Percentiles rank a stretch among this genome's conserved stretches.
Conservation (phyloP, 2,797 vertebrate genomes). For the Ataeniobius toweri region DNA sequence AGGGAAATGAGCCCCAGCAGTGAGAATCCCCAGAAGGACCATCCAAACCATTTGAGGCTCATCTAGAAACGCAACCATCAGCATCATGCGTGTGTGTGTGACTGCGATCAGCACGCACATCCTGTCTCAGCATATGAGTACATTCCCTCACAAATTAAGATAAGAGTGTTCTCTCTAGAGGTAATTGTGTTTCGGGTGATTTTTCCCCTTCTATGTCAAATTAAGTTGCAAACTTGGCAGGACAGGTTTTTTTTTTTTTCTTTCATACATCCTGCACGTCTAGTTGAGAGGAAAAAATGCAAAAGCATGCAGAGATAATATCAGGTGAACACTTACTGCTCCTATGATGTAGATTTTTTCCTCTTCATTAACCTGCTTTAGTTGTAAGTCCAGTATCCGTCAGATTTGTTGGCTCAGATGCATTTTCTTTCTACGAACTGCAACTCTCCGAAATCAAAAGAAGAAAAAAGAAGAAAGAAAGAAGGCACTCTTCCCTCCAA, state of each 20-base stretch:
- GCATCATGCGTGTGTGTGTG: constrained; percentile 58
- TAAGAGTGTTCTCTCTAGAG: constrained; percentile 3
- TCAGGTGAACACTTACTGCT: constrained; percentile 63
- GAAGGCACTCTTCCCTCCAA: constrained; percentile 38
- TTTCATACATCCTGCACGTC: neutral
- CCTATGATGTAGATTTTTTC: constrained; percentile 50
- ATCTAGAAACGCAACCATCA: constrained; percentile 46
- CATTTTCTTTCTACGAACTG: constrained; percentile 52
- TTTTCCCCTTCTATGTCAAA: neutral
- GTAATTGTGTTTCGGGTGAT: neutral
- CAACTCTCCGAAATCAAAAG: constrained; percentile 46
- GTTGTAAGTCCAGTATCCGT: constrained; percentile 67
- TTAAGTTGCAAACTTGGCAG: constrained; percentile 18
- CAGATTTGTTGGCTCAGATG: constrained; percentile 2
- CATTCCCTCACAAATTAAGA: constrained; percentile 9
- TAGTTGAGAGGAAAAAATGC: neutral
- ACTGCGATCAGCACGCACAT: constrained; percentile 26
- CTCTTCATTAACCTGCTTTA: constrained; percentile 72
- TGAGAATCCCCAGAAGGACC: constrained; percentile 65
- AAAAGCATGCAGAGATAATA: neutral
- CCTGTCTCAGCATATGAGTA: neutral
- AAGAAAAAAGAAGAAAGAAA: neutral
- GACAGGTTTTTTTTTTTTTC: neutral
- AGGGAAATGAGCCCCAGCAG: constrained; percentile 67
- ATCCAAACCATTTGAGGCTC: constrained; percentile 42